Evolutionary conservation across 2,797 vertebrate species (phyloP).

Genomic region (Ateles fusciceps): DNA sequence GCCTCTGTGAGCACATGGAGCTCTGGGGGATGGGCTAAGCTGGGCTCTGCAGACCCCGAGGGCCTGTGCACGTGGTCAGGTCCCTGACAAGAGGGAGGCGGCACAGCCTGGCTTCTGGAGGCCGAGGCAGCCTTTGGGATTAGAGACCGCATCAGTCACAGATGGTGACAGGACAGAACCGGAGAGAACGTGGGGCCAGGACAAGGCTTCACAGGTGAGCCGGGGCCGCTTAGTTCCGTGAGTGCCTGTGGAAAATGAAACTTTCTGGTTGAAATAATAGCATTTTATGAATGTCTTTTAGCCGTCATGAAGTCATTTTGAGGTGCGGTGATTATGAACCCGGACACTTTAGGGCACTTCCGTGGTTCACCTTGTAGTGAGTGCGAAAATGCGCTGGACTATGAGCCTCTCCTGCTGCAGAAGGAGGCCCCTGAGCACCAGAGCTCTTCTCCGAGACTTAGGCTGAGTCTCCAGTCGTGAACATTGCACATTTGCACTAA

Average conservation of each 20-base stretch:
- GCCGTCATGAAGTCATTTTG: neutral
- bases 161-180: neutral
- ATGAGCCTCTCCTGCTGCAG: rapidly evolving
- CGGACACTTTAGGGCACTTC: neutral
- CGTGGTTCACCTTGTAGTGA: rapidly evolving
- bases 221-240: neutral
- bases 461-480: neutral
- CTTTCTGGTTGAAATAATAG: neutral
- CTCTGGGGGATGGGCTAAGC: neutral
- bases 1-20: rapidly evolving
- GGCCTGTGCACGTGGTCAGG: neutral
- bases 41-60: neutral
- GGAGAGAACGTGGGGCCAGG: neutral
- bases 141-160: neutral
- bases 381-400: rapidly evolving
- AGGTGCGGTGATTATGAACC: neutral
- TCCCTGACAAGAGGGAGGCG: rapidly evolving
- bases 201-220: neutral
- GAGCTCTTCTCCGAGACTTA: neutral
- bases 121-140: neutral
- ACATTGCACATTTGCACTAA: rapidly evolving
- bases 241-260: neutral
- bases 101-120: neutral
- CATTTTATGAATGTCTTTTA: neutral
- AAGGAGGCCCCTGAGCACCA: neutral